Conservation (phyloP, 2,113 vertebrate genomes). For the Erythrocercus mccallii region DNA sequence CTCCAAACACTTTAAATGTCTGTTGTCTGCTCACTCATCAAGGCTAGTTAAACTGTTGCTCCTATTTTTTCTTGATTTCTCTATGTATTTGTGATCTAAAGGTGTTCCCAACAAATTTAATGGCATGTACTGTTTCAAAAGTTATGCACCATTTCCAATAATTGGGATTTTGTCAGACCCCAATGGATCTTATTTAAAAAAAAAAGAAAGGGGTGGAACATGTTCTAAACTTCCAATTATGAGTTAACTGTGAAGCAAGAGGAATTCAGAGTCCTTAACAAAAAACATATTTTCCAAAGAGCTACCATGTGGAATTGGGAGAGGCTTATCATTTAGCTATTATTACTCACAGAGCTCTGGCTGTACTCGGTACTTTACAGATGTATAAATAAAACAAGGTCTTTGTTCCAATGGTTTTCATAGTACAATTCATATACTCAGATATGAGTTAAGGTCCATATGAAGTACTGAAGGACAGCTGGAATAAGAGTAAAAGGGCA, state of each 20-base stretch:
- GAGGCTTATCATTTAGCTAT: slow-evolving; percentile 25
- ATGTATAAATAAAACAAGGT: slow-evolving; percentile 15
- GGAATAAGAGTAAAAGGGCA: background rate
- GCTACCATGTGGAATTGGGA: slow-evolving; percentile 18
- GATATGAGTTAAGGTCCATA: background rate
- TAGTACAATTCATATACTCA: background rate
- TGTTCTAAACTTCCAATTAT: background rate
- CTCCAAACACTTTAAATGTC: background rate
- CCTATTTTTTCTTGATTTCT: background rate
- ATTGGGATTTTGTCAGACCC: background rate
- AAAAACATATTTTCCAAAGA: background rate
- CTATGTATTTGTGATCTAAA: background rate
- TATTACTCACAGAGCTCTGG: slow-evolving; percentile 26
- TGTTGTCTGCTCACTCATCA: background rate
- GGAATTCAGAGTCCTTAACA: slow-evolving; percentile 17
- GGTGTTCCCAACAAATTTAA: background rate
- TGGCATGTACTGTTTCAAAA: background rate
- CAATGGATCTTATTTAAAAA: background rate
- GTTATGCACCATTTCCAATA: background rate
- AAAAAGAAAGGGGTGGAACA: background rate
- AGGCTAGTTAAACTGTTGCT: background rate
- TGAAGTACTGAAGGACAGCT: background rate
- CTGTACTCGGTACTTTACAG: background rate
- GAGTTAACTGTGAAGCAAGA: background rate
- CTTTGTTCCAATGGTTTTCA: background rate